phyloP scores from a whole-genome alignment of 2,888 invertebrate species.

The Ceraclea dissimilis region DNA sequence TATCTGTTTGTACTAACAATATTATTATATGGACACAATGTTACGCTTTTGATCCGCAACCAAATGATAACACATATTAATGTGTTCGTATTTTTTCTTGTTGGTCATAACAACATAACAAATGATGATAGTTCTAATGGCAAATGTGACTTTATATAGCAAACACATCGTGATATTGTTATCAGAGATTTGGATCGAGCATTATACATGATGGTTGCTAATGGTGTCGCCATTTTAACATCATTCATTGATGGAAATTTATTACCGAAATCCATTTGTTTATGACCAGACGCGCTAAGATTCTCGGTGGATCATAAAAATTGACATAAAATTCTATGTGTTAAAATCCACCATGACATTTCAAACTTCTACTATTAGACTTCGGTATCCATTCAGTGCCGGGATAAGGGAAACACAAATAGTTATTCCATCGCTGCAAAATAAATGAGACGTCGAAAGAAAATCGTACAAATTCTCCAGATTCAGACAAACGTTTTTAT shows the following conservation, averaged over 20 bases:
- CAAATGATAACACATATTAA: no score
- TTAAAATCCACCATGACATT: neutral
- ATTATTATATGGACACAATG: no score
- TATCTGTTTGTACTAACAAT: no score
- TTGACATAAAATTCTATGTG: conserved; percentile 1
- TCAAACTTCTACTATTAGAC: no score
- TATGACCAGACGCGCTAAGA: conserved; percentile 5
- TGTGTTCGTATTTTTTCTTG: no score
- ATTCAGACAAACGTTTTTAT: no score
- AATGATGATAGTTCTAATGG: neutral
- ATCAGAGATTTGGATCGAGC: neutral
- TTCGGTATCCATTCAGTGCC: no score
- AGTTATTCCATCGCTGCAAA: no score
- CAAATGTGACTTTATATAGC: conserved; percentile 1
- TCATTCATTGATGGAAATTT: conserved; percentile 12
- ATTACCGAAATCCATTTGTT: conserved; percentile 13
- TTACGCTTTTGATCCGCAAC: no score
- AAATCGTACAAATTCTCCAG: no score
- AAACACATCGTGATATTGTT: neutral
- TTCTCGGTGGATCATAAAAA: neutral
- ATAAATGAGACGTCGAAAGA: no score
- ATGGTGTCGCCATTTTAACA: conserved; percentile 4
- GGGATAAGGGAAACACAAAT: no score
- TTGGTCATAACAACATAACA: neutral
- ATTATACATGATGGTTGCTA: conserved; percentile 1